phyloP scores from a whole-genome alignment of 2,113 vertebrate genomes.

The Brienomyrus brachyistius region DNA sequence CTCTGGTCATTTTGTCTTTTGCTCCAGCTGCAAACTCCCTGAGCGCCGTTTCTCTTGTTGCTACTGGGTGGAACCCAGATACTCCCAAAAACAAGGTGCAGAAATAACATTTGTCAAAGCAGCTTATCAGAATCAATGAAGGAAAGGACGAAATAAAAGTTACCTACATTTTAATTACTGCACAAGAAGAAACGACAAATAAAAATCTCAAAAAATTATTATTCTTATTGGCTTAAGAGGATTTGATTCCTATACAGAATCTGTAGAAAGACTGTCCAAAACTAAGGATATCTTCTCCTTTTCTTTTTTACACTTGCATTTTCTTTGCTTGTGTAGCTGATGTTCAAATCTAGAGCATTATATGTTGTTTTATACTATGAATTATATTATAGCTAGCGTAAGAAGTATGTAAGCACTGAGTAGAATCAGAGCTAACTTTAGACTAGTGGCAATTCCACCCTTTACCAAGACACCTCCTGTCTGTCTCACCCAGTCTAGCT shows the following conservation, averaged over 20 bases:
- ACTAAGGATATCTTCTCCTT: background rate
- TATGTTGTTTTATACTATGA: background rate
- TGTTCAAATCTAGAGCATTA: background rate
- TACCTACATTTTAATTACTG: background rate
- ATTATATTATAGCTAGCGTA: background rate
- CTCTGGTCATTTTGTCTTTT: constrained; percentile 11
- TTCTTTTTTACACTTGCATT: background rate
- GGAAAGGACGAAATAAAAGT: background rate
- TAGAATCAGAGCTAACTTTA: background rate
- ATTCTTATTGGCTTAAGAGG: background rate
- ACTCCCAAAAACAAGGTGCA: background rate
- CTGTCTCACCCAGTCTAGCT: background rate
- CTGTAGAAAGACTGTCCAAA: background rate
- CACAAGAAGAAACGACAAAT: background rate
- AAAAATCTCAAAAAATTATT: background rate
- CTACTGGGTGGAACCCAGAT: constrained; percentile 20
- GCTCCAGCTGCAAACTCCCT: constrained; percentile 4
- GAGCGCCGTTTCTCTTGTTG: background rate
- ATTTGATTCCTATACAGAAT: background rate
- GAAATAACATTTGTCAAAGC: background rate
- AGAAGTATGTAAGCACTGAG: background rate
- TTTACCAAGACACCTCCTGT: background rate
- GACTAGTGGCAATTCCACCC: background rate
- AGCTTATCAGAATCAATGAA: background rate
- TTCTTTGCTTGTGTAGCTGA: background rate